phyloP scores from a whole-genome alignment of 2,888 invertebrate species.

The Notodonta dromedarius region DNA sequence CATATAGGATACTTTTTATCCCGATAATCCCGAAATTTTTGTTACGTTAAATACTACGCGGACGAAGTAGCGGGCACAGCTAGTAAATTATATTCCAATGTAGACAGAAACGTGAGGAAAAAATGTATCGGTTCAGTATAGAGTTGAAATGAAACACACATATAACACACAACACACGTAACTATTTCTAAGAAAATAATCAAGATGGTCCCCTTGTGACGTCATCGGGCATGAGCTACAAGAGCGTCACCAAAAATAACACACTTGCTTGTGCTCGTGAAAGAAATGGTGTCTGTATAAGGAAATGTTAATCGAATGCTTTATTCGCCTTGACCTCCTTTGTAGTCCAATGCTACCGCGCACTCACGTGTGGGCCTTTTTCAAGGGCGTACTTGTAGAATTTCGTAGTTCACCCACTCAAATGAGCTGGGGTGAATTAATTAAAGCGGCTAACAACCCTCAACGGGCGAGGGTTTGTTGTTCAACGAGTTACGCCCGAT shows the following conservation, averaged over 20 bases:
- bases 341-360: constrained; percentile 42
- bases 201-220: constrained; percentile 15
- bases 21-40: too few species aligned
- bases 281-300: constrained; percentile 45
- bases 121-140: too few species aligned
- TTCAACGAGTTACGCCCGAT: neutral
- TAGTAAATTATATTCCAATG: too few species aligned
- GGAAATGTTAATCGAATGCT: constrained; percentile 47
- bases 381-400: constrained; percentile 39
- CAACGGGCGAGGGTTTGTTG: constrained; percentile 1
- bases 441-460: constrained; percentile 2
- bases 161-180: neutral
- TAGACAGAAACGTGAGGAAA: too few species aligned
- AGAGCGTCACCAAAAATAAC: constrained; percentile 32
- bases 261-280: constrained; percentile 34
- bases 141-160: too few species aligned
- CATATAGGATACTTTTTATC: too few species aligned
- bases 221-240: constrained; percentile 21
- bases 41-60: too few species aligned
- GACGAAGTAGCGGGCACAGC: too few species aligned
- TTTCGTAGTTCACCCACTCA: constrained; percentile 17
- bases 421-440: constrained; percentile 7
- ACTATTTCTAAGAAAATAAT: constrained; percentile 6
- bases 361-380: constrained; percentile 39
- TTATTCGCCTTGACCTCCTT: constrained; percentile 46